Conservation (phyloP, 2,797 vertebrate species). For the Gastrophryne carolinensis region DNA sequence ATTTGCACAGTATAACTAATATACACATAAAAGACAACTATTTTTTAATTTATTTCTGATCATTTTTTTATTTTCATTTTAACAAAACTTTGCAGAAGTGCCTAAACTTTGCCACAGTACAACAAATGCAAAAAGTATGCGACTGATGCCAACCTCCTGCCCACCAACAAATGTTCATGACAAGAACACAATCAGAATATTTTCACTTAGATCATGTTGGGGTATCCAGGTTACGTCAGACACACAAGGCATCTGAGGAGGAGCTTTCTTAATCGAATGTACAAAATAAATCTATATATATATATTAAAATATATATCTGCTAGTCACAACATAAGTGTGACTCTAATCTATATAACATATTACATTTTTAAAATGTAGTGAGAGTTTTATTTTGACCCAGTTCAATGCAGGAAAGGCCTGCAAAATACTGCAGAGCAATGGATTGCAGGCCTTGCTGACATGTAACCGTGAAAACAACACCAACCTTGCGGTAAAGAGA, state of each 20-base stretch:
- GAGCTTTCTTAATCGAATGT: slow-evolving; percentile 73
- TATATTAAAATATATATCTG: slow-evolving; percentile 59
- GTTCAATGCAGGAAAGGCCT: slow-evolving; percentile 15
- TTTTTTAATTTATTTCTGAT: slow-evolving; percentile 77
- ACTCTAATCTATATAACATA: slow-evolving; percentile 75
- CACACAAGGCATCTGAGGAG: slow-evolving; percentile 64
- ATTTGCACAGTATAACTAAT: slow-evolving; percentile 79
- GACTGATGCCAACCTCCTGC: slow-evolving; percentile 69
- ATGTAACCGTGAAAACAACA: background rate
- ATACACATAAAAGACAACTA: slow-evolving; percentile 78
- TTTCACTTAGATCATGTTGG: slow-evolving; percentile 65
- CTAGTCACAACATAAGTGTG: slow-evolving; percentile 70
- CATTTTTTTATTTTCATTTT: slow-evolving; percentile 62
- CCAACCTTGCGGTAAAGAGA: background rate
- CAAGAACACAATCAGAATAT: slow-evolving; percentile 66
- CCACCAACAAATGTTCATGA: slow-evolving; percentile 64
- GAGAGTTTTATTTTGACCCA: slow-evolving; percentile 73
- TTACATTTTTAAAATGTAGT: slow-evolving; percentile 70
- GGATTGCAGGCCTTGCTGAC: slow-evolving; percentile 16
- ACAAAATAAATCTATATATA: slow-evolving; percentile 59
- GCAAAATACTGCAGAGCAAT: slow-evolving; percentile 50
- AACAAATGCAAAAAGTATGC: slow-evolving; percentile 73
- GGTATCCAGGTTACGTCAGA: slow-evolving; percentile 51
- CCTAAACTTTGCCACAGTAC: slow-evolving; percentile 81
- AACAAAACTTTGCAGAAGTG: slow-evolving; percentile 82